A percentile compares a stretch with the other conserved stretches of the same genome.
Conservation (phyloP, 2,797 vertebrate genomes). For the Aeoliscus strigatus region DNA sequence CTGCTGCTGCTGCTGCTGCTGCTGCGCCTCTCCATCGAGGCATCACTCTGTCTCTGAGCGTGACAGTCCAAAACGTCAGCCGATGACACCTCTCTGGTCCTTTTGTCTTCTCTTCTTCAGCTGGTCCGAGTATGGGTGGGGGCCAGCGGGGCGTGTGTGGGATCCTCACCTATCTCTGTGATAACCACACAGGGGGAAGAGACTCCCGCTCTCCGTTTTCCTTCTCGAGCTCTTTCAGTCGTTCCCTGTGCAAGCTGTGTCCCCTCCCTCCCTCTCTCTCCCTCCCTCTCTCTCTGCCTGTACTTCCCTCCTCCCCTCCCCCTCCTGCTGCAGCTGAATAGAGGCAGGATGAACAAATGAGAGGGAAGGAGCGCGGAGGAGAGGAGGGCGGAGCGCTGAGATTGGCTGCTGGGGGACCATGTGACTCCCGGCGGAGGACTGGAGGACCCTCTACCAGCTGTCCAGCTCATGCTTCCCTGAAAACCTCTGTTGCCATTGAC, state of each 20-base stretch:
- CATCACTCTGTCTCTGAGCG: constrained; percentile 46
- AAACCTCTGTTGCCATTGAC: constrained; percentile 77
- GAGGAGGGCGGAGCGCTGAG: constrained; percentile 33
- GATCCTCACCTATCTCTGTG: constrained; percentile 36
- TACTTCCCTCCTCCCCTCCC: constrained; percentile 58
- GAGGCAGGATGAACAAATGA: constrained; percentile 41
- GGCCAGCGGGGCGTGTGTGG: constrained; percentile 16
- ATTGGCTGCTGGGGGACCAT: constrained; percentile 62
- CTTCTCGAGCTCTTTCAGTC: constrained; percentile 50
- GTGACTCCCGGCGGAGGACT: constrained; percentile 55
- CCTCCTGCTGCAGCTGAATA: constrained; percentile 48
- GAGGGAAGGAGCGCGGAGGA: constrained; percentile 35
- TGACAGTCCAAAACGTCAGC: constrained; percentile 54
- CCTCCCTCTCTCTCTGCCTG: constrained; percentile 33
- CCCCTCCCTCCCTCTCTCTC: constrained; percentile 14
- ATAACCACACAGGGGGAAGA: constrained; percentile 38
- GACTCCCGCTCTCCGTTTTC: constrained; percentile 59
- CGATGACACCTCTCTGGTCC: constrained; percentile 13
- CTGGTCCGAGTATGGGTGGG: constrained; percentile 18
- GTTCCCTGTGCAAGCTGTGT: constrained; percentile 44
- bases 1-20: constrained; percentile 38
- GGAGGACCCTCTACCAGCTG: constrained; percentile 72
- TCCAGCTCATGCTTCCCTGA: constrained; percentile 71
- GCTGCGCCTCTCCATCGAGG: constrained; percentile 46
- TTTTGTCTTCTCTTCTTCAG: constrained; percentile 10